phyloP scores from a whole-genome alignment of 2,113 vertebrate species.

The Corythoichthys haematopterus region DNA sequence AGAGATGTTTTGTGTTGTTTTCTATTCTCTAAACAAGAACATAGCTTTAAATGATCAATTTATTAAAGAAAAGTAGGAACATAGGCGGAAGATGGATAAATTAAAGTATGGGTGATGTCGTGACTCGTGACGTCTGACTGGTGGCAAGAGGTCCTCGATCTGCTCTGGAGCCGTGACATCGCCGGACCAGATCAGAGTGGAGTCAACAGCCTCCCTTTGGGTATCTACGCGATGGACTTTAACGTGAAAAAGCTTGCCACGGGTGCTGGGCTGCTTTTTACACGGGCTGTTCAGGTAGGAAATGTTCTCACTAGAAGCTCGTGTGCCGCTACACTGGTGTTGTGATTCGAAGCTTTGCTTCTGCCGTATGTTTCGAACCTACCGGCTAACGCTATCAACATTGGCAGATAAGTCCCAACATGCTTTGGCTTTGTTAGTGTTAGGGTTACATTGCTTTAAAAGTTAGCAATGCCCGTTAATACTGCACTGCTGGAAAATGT shows the following conservation, averaged over 20 bases:
- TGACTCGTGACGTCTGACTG: neutral
- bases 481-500: neutral
- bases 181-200: neutral
- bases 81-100: neutral
- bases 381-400: neutral
- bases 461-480: neutral
- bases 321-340: too few relatives aligned
- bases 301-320: neutral
- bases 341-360: neutral
- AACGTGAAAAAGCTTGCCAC: slow-evolving; percentile 91
- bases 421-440: neutral
- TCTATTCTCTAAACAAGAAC: neutral
- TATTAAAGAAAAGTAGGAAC: neutral
- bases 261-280: slow-evolving; percentile 89
- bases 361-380: slow-evolving; percentile 25
- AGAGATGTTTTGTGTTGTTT: neutral
- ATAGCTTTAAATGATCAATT: neutral
- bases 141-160: neutral
- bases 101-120: neutral
- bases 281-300: slow-evolving; percentile 79
- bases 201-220: neutral
- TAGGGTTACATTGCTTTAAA: neutral
- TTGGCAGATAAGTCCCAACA: neutral
- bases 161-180: neutral
- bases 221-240: slow-evolving; percentile 78